Conservation (phyloP, 2,113 vertebrate species). For the Pantherophis guttatus region DNA sequence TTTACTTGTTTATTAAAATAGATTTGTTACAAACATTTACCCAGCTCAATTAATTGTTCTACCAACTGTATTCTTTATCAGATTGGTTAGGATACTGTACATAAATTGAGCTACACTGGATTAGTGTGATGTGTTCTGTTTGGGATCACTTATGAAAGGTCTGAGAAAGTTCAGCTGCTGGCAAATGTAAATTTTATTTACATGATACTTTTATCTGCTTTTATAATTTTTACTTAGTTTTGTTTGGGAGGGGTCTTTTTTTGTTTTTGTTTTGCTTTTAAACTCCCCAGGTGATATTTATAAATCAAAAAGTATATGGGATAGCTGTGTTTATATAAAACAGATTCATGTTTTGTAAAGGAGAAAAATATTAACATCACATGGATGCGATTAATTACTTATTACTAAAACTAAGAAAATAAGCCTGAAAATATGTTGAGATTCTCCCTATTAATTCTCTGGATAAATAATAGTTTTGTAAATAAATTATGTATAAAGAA, state of each 20-base stretch:
- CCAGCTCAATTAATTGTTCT: background rate
- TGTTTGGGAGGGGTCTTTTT: background rate
- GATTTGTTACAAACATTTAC: slow-evolving; percentile 47
- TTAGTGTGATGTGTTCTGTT: background rate
- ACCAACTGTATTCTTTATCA: background rate
- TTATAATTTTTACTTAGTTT: background rate
- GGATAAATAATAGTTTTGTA: slow-evolving; percentile 52
- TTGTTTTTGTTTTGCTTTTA: background rate
- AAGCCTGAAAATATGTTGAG: slow-evolving; percentile 48
- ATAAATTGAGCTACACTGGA: background rate
- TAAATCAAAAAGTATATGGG: background rate
- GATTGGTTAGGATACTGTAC: background rate
- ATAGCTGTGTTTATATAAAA: background rate
- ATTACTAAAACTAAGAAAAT: slow-evolving; percentile 30
- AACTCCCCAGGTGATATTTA: background rate
- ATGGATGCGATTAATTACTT: slow-evolving; percentile 35
- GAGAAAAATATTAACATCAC: slow-evolving; percentile 38
- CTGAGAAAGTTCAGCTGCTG: background rate
- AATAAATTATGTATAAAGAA: slow-evolving; percentile 8
- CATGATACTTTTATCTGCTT: background rate
- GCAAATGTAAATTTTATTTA: background rate
- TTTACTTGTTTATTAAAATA: slow-evolving; percentile 57
- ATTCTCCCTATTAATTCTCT: slow-evolving; percentile 44
- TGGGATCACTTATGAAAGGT: background rate
- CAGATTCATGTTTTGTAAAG: slow-evolving; percentile 33